A percentile compares a stretch with the other conserved stretches of the same genome.
These are phyloP conservation scores for Globodera ellingtonae DNA, from an alignment of 1,140 invertebrate species.

Conservation along the genomic window DNA sequence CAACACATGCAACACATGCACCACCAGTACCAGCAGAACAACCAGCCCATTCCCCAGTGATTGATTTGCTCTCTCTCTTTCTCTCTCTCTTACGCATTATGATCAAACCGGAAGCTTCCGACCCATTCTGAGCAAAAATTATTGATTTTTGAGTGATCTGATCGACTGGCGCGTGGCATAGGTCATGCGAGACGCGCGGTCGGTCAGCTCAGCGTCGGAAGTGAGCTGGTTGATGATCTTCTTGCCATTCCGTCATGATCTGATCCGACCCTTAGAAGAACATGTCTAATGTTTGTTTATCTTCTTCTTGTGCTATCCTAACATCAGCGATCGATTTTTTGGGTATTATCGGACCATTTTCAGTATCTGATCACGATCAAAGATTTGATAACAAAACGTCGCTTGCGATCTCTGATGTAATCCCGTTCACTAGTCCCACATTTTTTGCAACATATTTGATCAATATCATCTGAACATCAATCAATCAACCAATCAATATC, in stretches of 20 bases:
- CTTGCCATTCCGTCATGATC: no score
- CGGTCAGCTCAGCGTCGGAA: no score
- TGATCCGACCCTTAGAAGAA: no score
- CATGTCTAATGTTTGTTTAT: no score
- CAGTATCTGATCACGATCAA: no score
- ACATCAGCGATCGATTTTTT: no score
- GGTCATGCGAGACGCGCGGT: no score
- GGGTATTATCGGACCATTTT: no score
- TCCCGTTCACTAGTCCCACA: background rate
- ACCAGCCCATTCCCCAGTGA: conserved; percentile 24
- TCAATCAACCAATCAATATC: background rate
- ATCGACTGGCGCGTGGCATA: background rate
- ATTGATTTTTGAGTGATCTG: background rate
- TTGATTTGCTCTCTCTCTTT: background rate
- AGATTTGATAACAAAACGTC: background rate
- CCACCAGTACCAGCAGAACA: conserved; percentile 25
- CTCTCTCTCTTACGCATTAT: background rate
- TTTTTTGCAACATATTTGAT: no score
- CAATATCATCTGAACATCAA: background rate
- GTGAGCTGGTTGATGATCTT: no score
- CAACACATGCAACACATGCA: conserved; percentile 24
- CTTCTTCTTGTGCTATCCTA: no score
- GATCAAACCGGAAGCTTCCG: conserved; percentile 17
- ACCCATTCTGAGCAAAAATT: conserved; percentile 2
- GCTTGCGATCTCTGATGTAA: conserved; percentile 4